Evolutionary conservation across 2,888 invertebrate genomes (phyloP).

Genomic region (Chloroclystis v-ata): DNA sequence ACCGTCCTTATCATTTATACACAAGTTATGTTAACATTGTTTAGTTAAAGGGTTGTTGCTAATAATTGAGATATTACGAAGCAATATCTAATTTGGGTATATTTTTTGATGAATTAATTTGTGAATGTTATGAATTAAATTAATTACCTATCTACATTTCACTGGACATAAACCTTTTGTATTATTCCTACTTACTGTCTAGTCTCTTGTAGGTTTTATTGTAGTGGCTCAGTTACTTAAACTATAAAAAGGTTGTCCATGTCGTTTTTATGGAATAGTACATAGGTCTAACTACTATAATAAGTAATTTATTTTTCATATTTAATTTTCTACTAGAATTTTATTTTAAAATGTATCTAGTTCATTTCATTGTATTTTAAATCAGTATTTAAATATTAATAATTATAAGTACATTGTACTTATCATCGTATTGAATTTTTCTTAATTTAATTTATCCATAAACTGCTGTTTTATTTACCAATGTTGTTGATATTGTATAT

Average conservation of each 20-base stretch:
- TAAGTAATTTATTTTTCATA: too few species aligned
- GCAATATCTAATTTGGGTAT: constrained; percentile 32
- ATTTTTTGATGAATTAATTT: constrained; percentile 28
- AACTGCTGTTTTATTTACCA: constrained; percentile 3
- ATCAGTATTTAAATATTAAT: constrained; percentile 30
- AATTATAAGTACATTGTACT: constrained; percentile 18
- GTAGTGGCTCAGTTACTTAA: constrained; percentile 5
- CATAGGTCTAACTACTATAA: too few species aligned
- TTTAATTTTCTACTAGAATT: too few species aligned
- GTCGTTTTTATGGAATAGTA: too few species aligned
- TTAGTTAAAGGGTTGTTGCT: constrained; percentile 18
- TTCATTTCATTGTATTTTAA: constrained; percentile 17
- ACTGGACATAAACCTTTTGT: too few species aligned
- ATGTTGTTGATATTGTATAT: constrained; percentile 38
- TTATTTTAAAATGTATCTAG: background rate
- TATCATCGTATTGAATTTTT: constrained; percentile 27
- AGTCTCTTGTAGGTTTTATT: too few species aligned
- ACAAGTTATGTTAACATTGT: constrained; percentile 18
- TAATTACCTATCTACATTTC: too few species aligned
- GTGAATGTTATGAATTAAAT: constrained; percentile 34
- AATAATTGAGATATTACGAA: constrained; percentile 27
- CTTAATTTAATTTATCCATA: constrained; percentile 11
- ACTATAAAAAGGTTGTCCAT: too few species aligned
- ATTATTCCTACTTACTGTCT: too few species aligned
- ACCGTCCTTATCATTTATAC: constrained; percentile 26